Conservation (phyloP, 2,113 vertebrate species). For the Sapajus apella region DNA sequence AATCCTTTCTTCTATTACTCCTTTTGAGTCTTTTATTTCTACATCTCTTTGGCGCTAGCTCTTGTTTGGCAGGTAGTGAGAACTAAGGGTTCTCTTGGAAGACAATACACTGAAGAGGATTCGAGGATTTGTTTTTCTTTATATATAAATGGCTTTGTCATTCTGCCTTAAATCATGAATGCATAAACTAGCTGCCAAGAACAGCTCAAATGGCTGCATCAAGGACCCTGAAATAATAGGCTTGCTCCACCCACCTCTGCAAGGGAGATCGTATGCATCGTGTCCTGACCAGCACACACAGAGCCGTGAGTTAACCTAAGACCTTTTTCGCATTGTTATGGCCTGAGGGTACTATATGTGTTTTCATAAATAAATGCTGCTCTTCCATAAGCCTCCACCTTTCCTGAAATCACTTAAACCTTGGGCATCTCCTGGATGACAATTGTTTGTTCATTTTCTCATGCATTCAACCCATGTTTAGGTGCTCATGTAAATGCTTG, state of each 20-base stretch:
- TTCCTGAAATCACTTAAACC: background rate
- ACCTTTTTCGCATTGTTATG: background rate
- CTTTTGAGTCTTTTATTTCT: conserved; percentile 43
- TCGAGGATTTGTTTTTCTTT: conserved; percentile 21
- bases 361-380: conserved; percentile 1
- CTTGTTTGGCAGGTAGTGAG: conserved; percentile 58
- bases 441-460: background rate
- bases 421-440: background rate
- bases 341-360: background rate
- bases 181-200: conserved; percentile 35
- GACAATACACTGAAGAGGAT: conserved; percentile 45
- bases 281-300: background rate
- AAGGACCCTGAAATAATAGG: conserved; percentile 29
- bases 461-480: accelerated
- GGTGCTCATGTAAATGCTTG: background rate
- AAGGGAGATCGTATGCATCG: background rate
- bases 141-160: conserved; percentile 58
- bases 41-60: background rate
- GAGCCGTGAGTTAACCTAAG: background rate
- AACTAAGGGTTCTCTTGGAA: conserved; percentile 63
- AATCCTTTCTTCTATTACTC: background rate
- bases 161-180: conserved; percentile 54
- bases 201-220: background rate
- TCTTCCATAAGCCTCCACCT: background rate
- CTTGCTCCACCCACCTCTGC: background rate